Evolutionary conservation across 1,140 invertebrate species (phyloP).

Genomic region (Tetragnatha versicolor): DNA sequence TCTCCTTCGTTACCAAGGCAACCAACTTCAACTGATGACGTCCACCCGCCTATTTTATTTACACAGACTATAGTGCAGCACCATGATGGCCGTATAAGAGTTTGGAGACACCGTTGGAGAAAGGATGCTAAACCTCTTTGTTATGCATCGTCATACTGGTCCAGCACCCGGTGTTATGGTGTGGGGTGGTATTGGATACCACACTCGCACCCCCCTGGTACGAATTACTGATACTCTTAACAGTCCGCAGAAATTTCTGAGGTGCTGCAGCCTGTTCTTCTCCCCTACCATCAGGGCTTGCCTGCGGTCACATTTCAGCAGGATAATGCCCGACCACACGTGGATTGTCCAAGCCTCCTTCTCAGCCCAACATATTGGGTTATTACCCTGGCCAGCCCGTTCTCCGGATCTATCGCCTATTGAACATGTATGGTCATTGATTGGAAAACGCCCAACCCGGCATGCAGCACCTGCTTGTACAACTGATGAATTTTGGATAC

Average conservation of each 20-base stretch:
- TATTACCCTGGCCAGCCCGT: neutral
- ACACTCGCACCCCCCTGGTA: neutral
- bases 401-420: conserved; percentile 34
- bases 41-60: too few species aligned
- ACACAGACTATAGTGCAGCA: too few species aligned
- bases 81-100: conserved; percentile 10
- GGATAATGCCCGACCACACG: neutral
- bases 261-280: neutral
- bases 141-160: conserved; percentile 5
- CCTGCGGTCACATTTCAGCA: neutral
- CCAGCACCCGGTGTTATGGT: conserved; percentile 3
- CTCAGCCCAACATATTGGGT: neutral
- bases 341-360: neutral
- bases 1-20: too few species aligned
- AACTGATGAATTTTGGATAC: neutral
- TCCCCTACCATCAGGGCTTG: conserved; percentile 12
- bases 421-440: conserved; percentile 7
- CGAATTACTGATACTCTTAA: neutral
- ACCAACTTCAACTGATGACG: too few species aligned
- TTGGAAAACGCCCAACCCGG: neutral
- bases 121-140: neutral
- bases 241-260: neutral
- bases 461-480: neutral
- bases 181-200: conserved; percentile 11
- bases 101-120: neutral